Base-by-base conservation (phyloP, 2,797 vertebrate genomes). In the Aplochiton taeniatus region DNA sequence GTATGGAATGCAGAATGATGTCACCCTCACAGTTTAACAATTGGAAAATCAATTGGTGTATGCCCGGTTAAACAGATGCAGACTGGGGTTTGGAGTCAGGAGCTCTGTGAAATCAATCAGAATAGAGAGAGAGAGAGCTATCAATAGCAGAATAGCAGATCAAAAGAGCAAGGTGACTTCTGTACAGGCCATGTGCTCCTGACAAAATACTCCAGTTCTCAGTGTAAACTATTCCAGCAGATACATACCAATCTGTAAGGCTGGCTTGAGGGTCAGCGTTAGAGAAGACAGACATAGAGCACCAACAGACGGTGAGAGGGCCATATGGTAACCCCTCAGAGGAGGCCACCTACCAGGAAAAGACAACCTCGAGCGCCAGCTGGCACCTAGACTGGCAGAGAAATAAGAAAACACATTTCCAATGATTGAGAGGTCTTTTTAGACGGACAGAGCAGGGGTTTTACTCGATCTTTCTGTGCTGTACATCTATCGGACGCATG, bases 341-440 rank as follows among this genome's bases (percentile, higher is more conserved):
- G 70, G 49, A 61, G 12, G 2, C 63, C 42, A 18, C 13, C 1
- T 54, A 65, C 57, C 41, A 69, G 43, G 58, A 63, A 69, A 42
- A 47, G 56, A 70, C 78, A 66, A 60, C 73, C 42, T 70, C 82
- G 81, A 75, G 71, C 69, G 68, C 79, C 85, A 85, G 73, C 88
- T 83, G 87, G 80, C 68, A 62, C 78, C 65, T 71, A 69, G 66
- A 61, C 49, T 12, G 1, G 48, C 67, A 41, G 60, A 69, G 70
- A 77, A 66, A 72, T 43, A 58, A n/a, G n/a, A n/a, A n/a, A n/a
- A n/a, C 72, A 73, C 72, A 58, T 79, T 55, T 16, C 73, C 8
- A 66, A 58, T 14, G 11, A 42, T 56, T 20, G 20, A 12, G 41
- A 31, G 41, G 20, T 55, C 12, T 59, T 61, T 61, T 50, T 41